Percentiles rank a stretch among this genome's conserved stretches.
Evolutionary conservation across 2,797 vertebrate genomes (phyloP).

Genomic region (Alauda arvensis): DNA sequence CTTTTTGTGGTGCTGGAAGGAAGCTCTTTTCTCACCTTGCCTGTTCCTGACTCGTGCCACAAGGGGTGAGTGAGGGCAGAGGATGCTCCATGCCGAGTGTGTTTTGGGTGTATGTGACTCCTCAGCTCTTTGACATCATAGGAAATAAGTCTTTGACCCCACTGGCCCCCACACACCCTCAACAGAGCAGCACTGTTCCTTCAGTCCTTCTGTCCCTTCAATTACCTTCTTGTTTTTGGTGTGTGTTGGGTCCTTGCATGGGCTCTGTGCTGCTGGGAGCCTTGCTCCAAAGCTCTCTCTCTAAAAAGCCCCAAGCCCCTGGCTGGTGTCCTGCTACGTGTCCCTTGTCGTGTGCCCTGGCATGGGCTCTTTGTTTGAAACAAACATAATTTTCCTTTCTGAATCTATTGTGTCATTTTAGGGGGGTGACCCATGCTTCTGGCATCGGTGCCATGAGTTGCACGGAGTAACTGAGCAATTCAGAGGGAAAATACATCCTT

Average conservation of each 20-base stretch:
- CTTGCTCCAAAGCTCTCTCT: background rate
- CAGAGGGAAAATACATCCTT: background rate
- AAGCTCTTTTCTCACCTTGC: background rate
- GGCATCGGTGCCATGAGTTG: rapidly evolving
- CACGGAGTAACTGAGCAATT: background rate
- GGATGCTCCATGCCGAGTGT: rapidly evolving
- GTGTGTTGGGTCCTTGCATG: background rate
- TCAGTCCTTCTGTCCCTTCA: background rate
- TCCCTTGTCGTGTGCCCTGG: background rate
- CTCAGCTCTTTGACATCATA: background rate
- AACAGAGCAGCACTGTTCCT: constrained; percentile 24
- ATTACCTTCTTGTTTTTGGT: background rate
- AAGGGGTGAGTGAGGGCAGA: background rate
- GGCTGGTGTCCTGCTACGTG: background rate
- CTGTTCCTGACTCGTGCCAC: background rate
- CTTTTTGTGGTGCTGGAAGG: background rate
- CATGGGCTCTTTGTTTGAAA: background rate
- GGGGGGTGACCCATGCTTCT: background rate
- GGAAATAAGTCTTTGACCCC: background rate
- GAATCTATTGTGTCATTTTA: background rate
- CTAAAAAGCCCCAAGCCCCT: background rate
- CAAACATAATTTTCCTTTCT: background rate
- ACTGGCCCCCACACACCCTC: background rate
- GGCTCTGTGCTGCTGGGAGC: background rate
- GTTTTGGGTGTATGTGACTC: background rate